Percentiles rank a stretch among this genome's conserved stretches.
Conservation (phyloP, 2,888 invertebrate genomes). For the Zelleria hepariella region DNA sequence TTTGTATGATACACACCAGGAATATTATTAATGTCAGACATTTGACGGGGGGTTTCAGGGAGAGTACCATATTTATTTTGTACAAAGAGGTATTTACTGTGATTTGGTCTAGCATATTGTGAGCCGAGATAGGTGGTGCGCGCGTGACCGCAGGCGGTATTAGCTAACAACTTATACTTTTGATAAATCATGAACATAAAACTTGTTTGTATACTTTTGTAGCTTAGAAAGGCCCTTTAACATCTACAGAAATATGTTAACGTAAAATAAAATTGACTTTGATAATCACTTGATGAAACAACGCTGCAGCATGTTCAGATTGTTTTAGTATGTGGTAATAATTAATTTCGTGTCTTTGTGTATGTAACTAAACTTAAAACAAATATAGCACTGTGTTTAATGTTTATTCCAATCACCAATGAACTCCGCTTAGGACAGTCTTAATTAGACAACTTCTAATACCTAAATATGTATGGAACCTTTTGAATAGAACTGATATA, state of each 20-base stretch:
- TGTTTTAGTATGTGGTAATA: constrained; percentile 20
- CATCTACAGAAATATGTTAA: background rate
- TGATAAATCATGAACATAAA: background rate
- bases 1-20: background rate
- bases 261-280: background rate
- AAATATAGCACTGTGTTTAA: constrained; percentile 50
- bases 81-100: constrained; percentile 3
- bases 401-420: constrained; percentile 52
- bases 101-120: background rate
- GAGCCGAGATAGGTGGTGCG: background rate
- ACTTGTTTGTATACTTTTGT: background rate
- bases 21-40: background rate
- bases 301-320: background rate
- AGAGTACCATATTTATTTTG: constrained; percentile 3
- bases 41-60: background rate
- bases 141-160: constrained; percentile 54
- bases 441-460: constrained; percentile 49
- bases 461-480: constrained; percentile 45
- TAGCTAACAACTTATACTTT: constrained; percentile 2
- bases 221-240: background rate
- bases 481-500: constrained; percentile 50
- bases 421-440: constrained; percentile 45
- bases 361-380: constrained; percentile 44
- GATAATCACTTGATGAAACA: background rate
- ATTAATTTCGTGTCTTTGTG: constrained; percentile 36